Percentiles rank a stretch among this genome's conserved stretches.
Evolutionary conservation across 2,797 vertebrate species (phyloP).

Genomic region (Spinus pinus): DNA sequence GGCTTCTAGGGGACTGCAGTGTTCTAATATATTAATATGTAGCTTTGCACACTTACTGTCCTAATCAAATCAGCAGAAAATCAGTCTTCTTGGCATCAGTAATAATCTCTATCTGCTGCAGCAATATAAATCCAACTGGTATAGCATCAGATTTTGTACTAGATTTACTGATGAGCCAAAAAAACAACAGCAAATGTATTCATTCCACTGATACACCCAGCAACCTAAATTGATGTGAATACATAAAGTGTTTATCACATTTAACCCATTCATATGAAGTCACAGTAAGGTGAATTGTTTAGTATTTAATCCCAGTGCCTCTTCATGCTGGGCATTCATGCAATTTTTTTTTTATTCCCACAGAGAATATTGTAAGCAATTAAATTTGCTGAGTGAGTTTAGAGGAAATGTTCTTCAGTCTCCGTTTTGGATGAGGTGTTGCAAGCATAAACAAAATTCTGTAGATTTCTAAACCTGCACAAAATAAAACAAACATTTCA

Average conservation of each 20-base stretch:
- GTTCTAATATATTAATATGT: background rate
- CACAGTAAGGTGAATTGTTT: background rate
- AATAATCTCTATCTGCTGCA: constrained; percentile 51
- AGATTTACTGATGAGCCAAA: constrained; percentile 33
- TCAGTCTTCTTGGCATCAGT: constrained; percentile 26
- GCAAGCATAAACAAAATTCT: background rate
- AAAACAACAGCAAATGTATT: constrained; percentile 32
- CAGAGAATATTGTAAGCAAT: background rate
- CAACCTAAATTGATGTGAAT: constrained; percentile 29
- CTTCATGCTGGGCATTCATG: background rate
- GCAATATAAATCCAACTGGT: constrained; percentile 55
- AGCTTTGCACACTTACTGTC: background rate
- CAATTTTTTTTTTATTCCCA: background rate
- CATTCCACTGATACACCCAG: background rate
- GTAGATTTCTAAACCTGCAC: background rate
- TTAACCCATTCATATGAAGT: constrained; percentile 32
- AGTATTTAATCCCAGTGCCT: background rate
- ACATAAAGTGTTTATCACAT: constrained; percentile 18
- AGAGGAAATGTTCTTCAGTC: background rate
- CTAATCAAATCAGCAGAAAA: constrained; percentile 58
- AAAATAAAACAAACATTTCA: background rate
- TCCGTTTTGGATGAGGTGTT: background rate
- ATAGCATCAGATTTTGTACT: constrained; percentile 15
- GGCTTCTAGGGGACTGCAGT: background rate
- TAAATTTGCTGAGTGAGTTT: background rate